Percentiles rank a stretch among this genome's conserved stretches.
These are phyloP conservation scores for Athalia rosae DNA, from an alignment of 2,888 invertebrate species.

Conservation along the genomic window DNA sequence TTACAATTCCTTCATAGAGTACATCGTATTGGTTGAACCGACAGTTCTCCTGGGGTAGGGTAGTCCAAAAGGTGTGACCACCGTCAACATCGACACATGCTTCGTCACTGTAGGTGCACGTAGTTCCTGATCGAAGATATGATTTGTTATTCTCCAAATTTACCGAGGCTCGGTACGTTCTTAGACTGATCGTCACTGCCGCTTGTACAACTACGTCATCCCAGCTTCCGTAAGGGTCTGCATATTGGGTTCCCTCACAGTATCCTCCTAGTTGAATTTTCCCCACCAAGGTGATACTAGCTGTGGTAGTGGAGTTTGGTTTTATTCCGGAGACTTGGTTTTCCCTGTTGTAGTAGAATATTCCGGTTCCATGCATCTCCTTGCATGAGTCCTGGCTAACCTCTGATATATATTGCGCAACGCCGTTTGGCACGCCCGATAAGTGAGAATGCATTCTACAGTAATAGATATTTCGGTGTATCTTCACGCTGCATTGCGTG, in stretches of 20 bases:
- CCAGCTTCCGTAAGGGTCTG: slow-evolving; percentile 45
- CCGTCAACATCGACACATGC: too few species aligned
- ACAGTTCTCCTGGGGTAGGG: not conserved
- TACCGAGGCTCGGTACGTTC: slow-evolving; percentile 22
- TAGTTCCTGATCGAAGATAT: slow-evolving; percentile 9
- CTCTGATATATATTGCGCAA: slow-evolving; percentile 23
- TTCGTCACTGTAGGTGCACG: too few species aligned
- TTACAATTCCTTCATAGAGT: slow-evolving; percentile 34
- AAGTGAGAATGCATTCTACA: slow-evolving; percentile 39
- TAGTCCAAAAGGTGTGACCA: too few species aligned
- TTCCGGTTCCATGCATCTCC: slow-evolving; percentile 22
- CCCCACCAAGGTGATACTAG: slow-evolving; percentile 3
- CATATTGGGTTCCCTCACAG: slow-evolving; percentile 28
- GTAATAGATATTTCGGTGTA: slow-evolving; percentile 29
- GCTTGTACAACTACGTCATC: slow-evolving; percentile 39
- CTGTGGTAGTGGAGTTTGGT: not conserved
- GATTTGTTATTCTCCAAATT: slow-evolving; percentile 22
- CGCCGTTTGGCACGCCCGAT: slow-evolving; percentile 22
- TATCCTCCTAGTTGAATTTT: not conserved
- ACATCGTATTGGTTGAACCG: slow-evolving; percentile 3
- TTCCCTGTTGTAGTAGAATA: not conserved
- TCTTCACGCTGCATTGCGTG: slow-evolving; percentile 42
- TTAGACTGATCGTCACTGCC: slow-evolving; percentile 30
- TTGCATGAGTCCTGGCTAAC: slow-evolving; percentile 10
- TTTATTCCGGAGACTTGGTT: not conserved